phyloP scores from a whole-genome alignment of 2,797 vertebrate species.

The Telmatherina bonti region DNA sequence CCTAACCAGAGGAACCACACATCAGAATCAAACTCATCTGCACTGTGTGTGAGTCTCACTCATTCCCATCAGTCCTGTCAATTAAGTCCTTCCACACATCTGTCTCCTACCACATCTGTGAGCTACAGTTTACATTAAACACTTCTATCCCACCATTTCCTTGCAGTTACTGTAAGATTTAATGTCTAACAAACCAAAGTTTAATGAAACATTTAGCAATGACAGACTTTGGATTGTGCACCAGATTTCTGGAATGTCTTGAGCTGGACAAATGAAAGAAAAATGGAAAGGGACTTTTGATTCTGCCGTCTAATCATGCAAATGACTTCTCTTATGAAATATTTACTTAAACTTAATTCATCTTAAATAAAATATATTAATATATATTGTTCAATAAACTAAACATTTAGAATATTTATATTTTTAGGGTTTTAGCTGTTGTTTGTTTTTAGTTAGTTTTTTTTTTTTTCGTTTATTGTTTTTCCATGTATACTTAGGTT shows the following conservation, averaged over 20 bases:
- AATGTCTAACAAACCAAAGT: slow-evolving; percentile 50
- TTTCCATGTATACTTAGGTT: background rate
- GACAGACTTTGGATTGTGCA: slow-evolving; percentile 22
- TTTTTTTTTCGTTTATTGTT: background rate
- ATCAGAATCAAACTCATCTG: slow-evolving; percentile 31
- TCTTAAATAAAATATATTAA: too few species aligned
- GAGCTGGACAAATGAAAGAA: slow-evolving; percentile 6
- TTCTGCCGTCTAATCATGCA: background rate
- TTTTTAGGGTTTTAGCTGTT: background rate
- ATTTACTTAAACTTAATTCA: too few species aligned
- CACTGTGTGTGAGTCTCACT: slow-evolving; percentile 25
- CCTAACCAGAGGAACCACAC: slow-evolving; percentile 45
- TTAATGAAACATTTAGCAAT: slow-evolving; percentile 67
- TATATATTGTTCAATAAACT: too few species aligned
- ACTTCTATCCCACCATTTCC: slow-evolving; percentile 58
- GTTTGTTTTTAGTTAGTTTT: too few species aligned
- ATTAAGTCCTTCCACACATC: slow-evolving; percentile 58
- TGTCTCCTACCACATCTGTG: slow-evolving; percentile 71
- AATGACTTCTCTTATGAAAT: background rate
- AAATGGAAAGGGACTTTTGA: background rate
- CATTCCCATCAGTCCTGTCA: slow-evolving; percentile 28
- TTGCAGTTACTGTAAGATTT: slow-evolving; percentile 65
- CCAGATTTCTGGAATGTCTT: slow-evolving; percentile 13
- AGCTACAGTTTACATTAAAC: slow-evolving; percentile 57
- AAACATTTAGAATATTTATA: background rate